Conservation (phyloP, 2,888 invertebrate genomes). For the Ceratothoa steindachneri region DNA sequence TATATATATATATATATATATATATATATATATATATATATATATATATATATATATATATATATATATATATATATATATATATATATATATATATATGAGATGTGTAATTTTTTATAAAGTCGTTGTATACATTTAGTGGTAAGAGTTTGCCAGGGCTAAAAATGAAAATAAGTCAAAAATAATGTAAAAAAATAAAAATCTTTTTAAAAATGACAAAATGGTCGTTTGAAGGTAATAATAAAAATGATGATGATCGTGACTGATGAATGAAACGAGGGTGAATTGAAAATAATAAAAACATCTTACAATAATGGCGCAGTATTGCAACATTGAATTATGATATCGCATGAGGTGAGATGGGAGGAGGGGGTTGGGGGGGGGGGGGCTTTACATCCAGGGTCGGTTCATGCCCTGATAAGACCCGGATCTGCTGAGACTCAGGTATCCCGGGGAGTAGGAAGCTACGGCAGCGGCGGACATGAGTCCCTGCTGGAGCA, state of each 20-base stretch:
- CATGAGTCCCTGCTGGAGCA: conserved; percentile 57
- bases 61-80: not conserved
- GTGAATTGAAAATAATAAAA: too few relatives aligned
- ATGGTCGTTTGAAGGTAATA: not conserved
- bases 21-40: conserved; percentile 12
- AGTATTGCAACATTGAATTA: too few relatives aligned
- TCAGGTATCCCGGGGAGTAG: conserved; percentile 63
- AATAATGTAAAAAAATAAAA: not conserved
- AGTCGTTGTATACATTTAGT: too few relatives aligned
- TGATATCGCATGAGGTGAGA: too few relatives aligned
- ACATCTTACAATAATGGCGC: too few relatives aligned
- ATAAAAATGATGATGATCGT: not conserved
- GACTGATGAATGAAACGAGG: too few relatives aligned
- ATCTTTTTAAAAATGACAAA: not conserved
- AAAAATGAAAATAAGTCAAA: not conserved
- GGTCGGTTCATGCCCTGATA: conserved; percentile 47
- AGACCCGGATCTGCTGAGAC: conserved; percentile 58
- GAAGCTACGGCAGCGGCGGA: conserved; percentile 53
- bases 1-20: conserved; percentile 15
- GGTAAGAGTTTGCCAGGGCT: too few relatives aligned
- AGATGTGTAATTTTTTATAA: not conserved
- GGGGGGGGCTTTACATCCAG: conserved; percentile 41
- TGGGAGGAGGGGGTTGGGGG: too few relatives aligned
- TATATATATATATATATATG: not conserved
- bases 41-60: conserved; percentile 10